A percentile compares a stretch with the other conserved stretches of the same genome.
phyloP scores from a whole-genome alignment of 2,888 invertebrate genomes.

The Acanthosepion esculentum region DNA sequence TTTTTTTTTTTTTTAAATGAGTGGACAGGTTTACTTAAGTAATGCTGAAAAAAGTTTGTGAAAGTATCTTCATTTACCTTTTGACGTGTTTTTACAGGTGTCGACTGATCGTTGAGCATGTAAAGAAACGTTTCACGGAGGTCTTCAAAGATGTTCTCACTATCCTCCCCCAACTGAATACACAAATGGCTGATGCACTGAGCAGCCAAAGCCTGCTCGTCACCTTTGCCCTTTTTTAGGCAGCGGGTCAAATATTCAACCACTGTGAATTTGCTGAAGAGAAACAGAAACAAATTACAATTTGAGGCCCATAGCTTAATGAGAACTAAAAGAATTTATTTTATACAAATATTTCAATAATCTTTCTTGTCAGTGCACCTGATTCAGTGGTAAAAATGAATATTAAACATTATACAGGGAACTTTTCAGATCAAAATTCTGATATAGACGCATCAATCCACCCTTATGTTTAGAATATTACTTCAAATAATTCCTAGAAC shows the following conservation, averaged over 20 bases:
- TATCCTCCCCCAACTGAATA: conserved; percentile 85
- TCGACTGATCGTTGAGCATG: conserved; percentile 84
- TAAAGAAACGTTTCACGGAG: conserved; percentile 84
- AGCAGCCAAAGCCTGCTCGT: conserved; percentile 88
- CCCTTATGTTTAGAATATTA: too few species aligned
- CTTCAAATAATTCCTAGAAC: too few species aligned
- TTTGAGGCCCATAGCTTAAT: neutral
- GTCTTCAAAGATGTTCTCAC: conserved; percentile 83
- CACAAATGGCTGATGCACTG: conserved; percentile 86
- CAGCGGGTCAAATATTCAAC: conserved; percentile 88
- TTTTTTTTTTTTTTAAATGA: too few species aligned
- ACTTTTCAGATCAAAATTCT: too few species aligned
- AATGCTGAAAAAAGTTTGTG: too few species aligned
- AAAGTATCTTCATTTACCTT: conserved; percentile 62
- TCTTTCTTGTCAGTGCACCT: too few species aligned
- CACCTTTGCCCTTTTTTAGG: conserved; percentile 87
- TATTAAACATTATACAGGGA: too few species aligned
- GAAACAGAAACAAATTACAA: neutral
- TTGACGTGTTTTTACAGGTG: conserved; percentile 84
- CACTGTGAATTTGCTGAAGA: conserved; percentile 77
- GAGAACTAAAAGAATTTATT: too few species aligned
- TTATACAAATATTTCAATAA: too few species aligned
- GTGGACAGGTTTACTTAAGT: too few species aligned
- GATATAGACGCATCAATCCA: too few species aligned
- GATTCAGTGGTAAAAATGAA: too few species aligned